Evolutionary conservation across 1,140 invertebrate species (phyloP).

Genomic region (Drosophila repleta): DNA sequence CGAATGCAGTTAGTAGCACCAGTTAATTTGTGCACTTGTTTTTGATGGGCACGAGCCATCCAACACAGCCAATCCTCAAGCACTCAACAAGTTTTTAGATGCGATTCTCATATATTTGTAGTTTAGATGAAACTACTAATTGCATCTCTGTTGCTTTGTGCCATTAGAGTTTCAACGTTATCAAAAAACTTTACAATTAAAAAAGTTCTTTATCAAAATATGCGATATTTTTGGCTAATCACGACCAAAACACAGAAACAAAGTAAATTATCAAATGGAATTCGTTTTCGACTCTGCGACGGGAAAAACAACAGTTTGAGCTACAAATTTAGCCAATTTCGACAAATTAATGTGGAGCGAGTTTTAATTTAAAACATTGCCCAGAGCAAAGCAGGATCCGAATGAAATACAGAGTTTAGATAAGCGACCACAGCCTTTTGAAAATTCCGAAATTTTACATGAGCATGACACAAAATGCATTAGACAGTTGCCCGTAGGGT

Average conservation of each 20-base stretch:
- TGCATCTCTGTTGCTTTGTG: background rate
- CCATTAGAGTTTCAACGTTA: background rate
- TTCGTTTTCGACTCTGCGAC: background rate
- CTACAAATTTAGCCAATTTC: conserved; percentile 12
- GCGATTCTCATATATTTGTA: background rate
- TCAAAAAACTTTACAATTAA: background rate
- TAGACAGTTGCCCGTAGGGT: conserved; percentile 1
- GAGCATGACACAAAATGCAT: conserved; percentile 18
- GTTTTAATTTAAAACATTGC: conserved; percentile 35
- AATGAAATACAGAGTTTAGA: conserved; percentile 15
- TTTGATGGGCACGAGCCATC: conserved; percentile 30
- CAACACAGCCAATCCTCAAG: conserved; percentile 31
- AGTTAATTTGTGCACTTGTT: conserved; percentile 32
- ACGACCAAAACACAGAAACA: conserved; percentile 3
- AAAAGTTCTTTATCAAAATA: background rate
- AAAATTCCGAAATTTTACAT: conserved; percentile 53
- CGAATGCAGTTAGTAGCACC: background rate
- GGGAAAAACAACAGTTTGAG: background rate
- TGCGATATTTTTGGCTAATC: background rate
- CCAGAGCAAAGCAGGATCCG: background rate
- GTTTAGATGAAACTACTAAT: background rate
- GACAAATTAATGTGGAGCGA: conserved; percentile 41
- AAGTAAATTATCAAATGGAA: background rate
- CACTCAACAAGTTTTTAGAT: conserved; percentile 49
- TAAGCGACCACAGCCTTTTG: conserved; percentile 55